phyloP scores from a whole-genome alignment of 1,140 invertebrate genomes.

The Drosophila novamexicana region DNA sequence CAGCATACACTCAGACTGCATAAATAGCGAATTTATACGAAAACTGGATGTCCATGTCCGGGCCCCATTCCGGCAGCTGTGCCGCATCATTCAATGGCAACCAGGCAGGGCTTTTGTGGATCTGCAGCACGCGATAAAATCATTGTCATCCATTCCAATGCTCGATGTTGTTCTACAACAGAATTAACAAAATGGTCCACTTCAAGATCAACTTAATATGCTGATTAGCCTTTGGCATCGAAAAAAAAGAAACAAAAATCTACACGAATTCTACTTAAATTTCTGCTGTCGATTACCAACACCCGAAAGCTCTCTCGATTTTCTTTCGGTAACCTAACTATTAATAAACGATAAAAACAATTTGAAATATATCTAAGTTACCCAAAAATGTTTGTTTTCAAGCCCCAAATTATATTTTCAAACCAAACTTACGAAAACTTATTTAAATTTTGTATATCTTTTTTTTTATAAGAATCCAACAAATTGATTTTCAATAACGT shows the following conservation, averaged over 20 bases:
- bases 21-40: slow-evolving; percentile 76
- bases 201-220: slow-evolving; percentile 5
- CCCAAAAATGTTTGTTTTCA: too few species aligned
- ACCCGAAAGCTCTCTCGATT: too few species aligned
- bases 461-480: too few species aligned
- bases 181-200: slow-evolving; percentile 1
- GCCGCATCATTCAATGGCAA: slow-evolving; percentile 38
- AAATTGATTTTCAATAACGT: too few species aligned
- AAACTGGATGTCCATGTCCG: slow-evolving; percentile 39
- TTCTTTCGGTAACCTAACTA: too few species aligned
- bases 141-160: slow-evolving; percentile 19
- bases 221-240: neutral
- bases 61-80: slow-evolving; percentile 19
- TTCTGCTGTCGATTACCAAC: too few species aligned
- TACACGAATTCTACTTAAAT: too few species aligned
- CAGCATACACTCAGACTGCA: slow-evolving; percentile 76
- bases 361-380: neutral
- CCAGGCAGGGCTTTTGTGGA: slow-evolving; percentile 29
- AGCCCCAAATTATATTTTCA: too few species aligned
- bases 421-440: too few species aligned
- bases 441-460: too few species aligned
- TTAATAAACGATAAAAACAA: neutral
- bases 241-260: neutral
- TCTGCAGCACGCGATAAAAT: slow-evolving; percentile 64
- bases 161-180: slow-evolving; percentile 29